A percentile compares a stretch with the other conserved stretches of the same genome.
These are phyloP conservation scores for Sialia sialis DNA, from an alignment of 2,113 vertebrate species.

Conservation along the genomic window DNA sequence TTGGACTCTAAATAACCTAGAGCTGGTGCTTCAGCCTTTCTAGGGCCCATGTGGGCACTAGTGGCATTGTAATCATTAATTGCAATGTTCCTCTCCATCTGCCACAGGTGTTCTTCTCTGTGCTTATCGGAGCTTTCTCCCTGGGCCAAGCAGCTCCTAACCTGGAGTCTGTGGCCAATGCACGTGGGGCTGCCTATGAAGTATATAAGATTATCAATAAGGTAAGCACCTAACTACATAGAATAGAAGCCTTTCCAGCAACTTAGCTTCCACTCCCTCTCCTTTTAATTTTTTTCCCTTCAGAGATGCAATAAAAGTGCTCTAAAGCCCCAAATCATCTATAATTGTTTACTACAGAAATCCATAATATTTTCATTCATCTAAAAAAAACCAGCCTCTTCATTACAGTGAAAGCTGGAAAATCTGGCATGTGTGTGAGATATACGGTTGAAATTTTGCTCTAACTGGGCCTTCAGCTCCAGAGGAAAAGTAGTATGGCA, in stretches of 20 bases:
- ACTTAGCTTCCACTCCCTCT: neutral
- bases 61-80: neutral
- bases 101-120: conserved; percentile 78
- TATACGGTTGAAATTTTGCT: neutral
- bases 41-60: too few relatives aligned
- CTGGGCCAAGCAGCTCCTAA: conserved; percentile 77
- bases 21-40: neutral
- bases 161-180: conserved; percentile 77
- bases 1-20: neutral
- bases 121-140: conserved; percentile 73
- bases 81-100: neutral
- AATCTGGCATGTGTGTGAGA: neutral
- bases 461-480: neutral
- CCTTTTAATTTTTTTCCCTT: neutral
- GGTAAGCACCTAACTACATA: conserved; percentile 34
- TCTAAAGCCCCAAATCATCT: neutral
- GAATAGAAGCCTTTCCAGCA: neutral
- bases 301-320: neutral
- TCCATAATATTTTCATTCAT: neutral
- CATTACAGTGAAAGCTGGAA: neutral
- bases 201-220: conserved; percentile 80
- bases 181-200: conserved; percentile 80
- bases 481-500: neutral
- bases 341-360: neutral
- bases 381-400: neutral